Evolutionary conservation across 1,140 invertebrate species (phyloP), one percentile per base, ranked within the genome.

Genomic region (Halyomorpha halys): DNA sequence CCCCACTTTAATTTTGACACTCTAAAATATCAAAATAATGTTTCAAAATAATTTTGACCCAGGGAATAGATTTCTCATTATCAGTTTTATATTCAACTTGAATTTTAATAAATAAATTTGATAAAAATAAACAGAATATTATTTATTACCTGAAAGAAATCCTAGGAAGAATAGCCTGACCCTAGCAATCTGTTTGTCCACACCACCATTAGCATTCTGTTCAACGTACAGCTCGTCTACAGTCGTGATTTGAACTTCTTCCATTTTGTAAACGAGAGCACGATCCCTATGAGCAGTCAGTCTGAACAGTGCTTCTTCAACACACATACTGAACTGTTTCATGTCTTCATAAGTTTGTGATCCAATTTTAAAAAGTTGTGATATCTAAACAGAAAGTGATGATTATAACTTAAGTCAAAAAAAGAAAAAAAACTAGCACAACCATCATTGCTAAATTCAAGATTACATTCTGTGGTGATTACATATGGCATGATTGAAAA

Each of bases 151-250:
- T 72, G 86, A 83, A 11, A 90, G 77, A 75, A 99, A 99, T 49
- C 93, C 93, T 44, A 98, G 78, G 75, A 97, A 96, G 78, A 98
- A 99, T 0, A 99, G 74, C 27, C 97, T 77, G 56, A 98, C 94
- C 16, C 97, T 81, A 0, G 95, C 95, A 61, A 97, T 93, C 77
- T 99, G 97, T 70, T 89, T 89, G 0, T 86, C 81, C 4, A 99
- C 86, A 51, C 85, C 81, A 14, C 92, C 92, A 69, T 88, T 85
- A 25, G 85, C 82, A 73, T 90, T 90, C 73, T 98, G 91, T 71
- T 97, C 92, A 15, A 95, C 93, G 72, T 89, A 90, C 51, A 97
- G 82, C 76, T 99, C 97, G 77, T 99, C 97, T 34, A 97, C 93
- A 1, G 93, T 90, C 14, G 91, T 94, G 44, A 96, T 86, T 74